A percentile compares a stretch with the other conserved stretches of the same genome.
These are phyloP conservation scores for Butastur rufipennis DNA, from an alignment of 2,113 vertebrate species.

Conservation along the genomic window DNA sequence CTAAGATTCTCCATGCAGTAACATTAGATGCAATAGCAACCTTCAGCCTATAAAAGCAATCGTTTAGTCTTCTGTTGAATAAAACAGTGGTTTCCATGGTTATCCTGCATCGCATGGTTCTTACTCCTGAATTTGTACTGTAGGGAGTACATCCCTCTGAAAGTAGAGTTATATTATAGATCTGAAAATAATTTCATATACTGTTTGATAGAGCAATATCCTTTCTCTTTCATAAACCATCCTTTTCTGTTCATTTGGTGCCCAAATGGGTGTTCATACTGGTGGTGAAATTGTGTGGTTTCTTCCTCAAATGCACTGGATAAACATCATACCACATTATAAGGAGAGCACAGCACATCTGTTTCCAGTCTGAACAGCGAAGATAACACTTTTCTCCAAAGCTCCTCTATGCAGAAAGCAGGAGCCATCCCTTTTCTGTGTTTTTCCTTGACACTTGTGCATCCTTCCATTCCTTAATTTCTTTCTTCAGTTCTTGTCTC, in stretches of 20 bases:
- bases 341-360: neutral
- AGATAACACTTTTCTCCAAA: neutral
- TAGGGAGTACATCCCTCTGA: neutral
- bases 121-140: neutral
- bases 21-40: neutral
- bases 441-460: neutral
- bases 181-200: neutral
- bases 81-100: conserved; percentile 1
- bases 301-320: neutral
- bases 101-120: neutral
- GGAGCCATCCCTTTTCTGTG: neutral
- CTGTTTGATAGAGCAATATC: neutral
- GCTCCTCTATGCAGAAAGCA: neutral
- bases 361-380: neutral
- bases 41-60: neutral
- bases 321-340: neutral
- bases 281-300: neutral
- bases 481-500: neutral
- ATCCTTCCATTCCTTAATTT: neutral
- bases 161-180: neutral
- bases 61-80: neutral
- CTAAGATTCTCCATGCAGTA: neutral
- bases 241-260: neutral
- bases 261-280: neutral
- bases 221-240: neutral